Evolutionary conservation across 2,888 invertebrate genomes (phyloP).

Genomic region (Cosmopolites sordidus): DNA sequence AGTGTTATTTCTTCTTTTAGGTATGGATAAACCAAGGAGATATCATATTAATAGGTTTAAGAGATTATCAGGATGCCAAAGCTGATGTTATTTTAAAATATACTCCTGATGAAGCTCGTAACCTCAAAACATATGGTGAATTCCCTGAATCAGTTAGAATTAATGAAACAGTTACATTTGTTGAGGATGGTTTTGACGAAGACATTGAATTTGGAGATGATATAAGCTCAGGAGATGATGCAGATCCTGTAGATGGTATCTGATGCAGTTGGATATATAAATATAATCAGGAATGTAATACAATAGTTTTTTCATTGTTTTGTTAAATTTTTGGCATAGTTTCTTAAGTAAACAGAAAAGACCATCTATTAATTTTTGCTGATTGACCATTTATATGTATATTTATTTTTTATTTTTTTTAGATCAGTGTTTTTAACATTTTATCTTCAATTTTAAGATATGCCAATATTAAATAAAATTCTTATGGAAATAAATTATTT

Average conservation of each 20-base stretch:
- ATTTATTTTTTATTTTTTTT: background rate
- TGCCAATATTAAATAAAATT: background rate
- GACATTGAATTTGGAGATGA: slow-evolving; percentile 96
- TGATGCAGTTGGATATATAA: slow-evolving; percentile 24
- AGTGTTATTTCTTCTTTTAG: slow-evolving; percentile 45
- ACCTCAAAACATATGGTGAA: slow-evolving; percentile 97
- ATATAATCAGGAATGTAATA: background rate
- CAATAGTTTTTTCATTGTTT: background rate
- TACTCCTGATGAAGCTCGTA: slow-evolving; percentile 97
- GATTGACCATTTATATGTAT: background rate
- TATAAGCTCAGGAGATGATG: slow-evolving; percentile 87
- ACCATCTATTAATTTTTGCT: no score
- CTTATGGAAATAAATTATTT: background rate
- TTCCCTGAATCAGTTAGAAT: slow-evolving; percentile 97
- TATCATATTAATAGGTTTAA: slow-evolving; percentile 93
- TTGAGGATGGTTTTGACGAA: slow-evolving; percentile 92
- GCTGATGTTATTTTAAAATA: slow-evolving; percentile 99
- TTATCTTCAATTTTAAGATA: background rate
- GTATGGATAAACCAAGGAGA: slow-evolving; percentile 99
- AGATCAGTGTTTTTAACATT: background rate
- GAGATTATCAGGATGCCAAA: slow-evolving; percentile 97
- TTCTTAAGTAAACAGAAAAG: background rate
- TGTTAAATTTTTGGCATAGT: background rate
- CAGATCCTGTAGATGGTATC: slow-evolving; percentile 52
- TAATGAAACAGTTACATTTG: slow-evolving; percentile 93